A percentile compares a stretch with the other conserved stretches of the same genome.
These are phyloP conservation scores for Ptychochromis oligacanthus DNA, from an alignment of 2,113 vertebrate genomes.

Conservation along the genomic window DNA sequence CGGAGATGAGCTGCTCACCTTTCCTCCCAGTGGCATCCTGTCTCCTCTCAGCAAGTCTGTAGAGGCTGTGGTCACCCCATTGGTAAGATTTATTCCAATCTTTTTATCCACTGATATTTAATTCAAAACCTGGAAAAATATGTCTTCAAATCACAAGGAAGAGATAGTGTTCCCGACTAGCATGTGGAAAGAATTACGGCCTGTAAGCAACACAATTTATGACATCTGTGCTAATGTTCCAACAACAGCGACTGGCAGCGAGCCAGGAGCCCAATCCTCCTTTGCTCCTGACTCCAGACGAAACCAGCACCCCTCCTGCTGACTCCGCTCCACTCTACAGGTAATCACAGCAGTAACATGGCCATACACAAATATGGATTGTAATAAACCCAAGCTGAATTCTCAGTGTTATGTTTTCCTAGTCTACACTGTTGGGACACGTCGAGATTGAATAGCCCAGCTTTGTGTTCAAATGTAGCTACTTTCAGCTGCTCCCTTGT, in stretches of 20 bases:
- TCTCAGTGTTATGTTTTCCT: not conserved
- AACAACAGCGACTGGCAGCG: conserved; percentile 62
- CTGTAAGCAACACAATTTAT: not conserved
- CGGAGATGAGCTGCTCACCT: conserved; percentile 73
- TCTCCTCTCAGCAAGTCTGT: conserved; percentile 83
- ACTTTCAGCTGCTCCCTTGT: no score
- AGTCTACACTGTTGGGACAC: not conserved
- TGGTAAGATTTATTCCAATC: conserved; percentile 65
- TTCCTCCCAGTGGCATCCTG: conserved; percentile 75
- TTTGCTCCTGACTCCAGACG: conserved; percentile 41
- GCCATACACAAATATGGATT: not conserved
- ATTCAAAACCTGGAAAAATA: no score
- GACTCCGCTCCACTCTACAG: conserved; percentile 77
- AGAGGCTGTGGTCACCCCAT: conserved; percentile 79
- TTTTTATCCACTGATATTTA: not conserved
- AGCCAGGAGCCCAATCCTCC: conserved; percentile 43
- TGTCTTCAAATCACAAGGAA: no score
- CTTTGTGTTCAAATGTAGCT: not conserved
- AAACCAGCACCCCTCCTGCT: conserved; percentile 20
- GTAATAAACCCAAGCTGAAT: not conserved
- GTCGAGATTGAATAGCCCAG: not conserved
- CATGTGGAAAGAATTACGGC: not conserved
- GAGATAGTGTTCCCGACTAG: not conserved
- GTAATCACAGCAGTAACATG: conserved; percentile 26
- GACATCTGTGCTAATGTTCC: not conserved